phyloP scores from a whole-genome alignment of 2,797 vertebrate genomes.

The Fringilla coelebs region DNA sequence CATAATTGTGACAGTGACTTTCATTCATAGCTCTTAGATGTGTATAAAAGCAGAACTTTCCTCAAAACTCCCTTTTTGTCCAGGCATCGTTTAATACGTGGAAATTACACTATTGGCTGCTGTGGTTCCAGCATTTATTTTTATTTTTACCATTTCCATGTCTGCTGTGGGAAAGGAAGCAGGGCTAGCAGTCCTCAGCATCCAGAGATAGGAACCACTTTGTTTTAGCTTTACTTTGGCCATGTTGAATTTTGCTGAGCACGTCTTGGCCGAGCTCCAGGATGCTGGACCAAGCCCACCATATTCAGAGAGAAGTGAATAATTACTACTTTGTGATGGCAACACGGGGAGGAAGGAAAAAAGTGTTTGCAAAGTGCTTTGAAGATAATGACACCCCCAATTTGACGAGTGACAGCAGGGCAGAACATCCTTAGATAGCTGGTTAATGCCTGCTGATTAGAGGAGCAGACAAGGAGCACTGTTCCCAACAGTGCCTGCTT shows the following conservation, averaged over 20 bases:
- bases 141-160: conserved; percentile 29
- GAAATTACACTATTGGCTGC: not conserved
- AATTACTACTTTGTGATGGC: not conserved
- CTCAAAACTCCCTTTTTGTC: not conserved
- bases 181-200: not conserved
- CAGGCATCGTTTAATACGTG: not conserved
- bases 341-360: not conserved
- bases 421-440: not conserved
- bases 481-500: not conserved
- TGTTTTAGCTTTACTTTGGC: not conserved
- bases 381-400: not conserved
- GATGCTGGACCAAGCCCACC: conserved; percentile 25
- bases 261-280: not conserved
- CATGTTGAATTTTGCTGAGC: not conserved
- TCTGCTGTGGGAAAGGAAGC: conserved; percentile 16
- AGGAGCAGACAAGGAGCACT: not conserved
- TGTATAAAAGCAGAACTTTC: not conserved
- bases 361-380: conserved; percentile 18
- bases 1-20: not conserved
- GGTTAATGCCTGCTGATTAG: not conserved
- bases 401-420: not conserved
- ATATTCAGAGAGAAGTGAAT: not conserved
- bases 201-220: conserved; percentile 26
- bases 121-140: not conserved
- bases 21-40: not conserved